Evolutionary conservation across 2,888 invertebrate species (phyloP), one percentile per base, ranked within the genome.

Genomic region (Falcaria lacertinaria): DNA sequence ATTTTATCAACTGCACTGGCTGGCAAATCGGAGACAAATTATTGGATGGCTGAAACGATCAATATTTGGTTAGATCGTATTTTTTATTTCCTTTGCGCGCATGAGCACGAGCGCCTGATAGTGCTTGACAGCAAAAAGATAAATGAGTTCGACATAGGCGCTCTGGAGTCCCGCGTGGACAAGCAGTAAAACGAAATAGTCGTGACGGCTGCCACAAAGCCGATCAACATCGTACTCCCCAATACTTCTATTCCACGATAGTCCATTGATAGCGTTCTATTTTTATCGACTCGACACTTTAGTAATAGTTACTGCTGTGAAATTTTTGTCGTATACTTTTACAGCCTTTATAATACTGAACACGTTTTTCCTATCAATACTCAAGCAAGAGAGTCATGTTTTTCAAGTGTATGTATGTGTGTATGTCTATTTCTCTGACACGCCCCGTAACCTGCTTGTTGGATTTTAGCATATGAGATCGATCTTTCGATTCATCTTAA

Each of bases 91-190:
- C 14, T 16, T 28, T 33, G 33, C 11, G 14, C 15, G 25, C 28
- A 33, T 44, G 42, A 39, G 33, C 32, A 41, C 35, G 15, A 45
- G 44, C 44, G 41, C 42, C 42, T 42, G 40, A 35, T 39, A 41
- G 42, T 34, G 25, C 34, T 33, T 32, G 41, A 37, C 19, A 39
- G 41, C 43, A 52, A 57, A 48, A 54, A 57, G 36, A 36, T 48
- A 45, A 44, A 61, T 52, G 46, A 58, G 46, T 36, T 41, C 47
- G 48, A 48, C 47, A 54, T 47, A 54, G 52, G 48, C 58, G 55
- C 55, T 54, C 45, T 39, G 35, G 35, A 44, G 32, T 43, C 41
- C n/a, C n/a, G n/a, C n/a, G n/a, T n/a, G 37, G 58, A 48, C 39
- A 47, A 44, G 39, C 19, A 15, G 11, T 14, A 17, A 52, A 48